Conservation (phyloP, 2,113 vertebrate genomes). For the Megaceryle torquata region DNA sequence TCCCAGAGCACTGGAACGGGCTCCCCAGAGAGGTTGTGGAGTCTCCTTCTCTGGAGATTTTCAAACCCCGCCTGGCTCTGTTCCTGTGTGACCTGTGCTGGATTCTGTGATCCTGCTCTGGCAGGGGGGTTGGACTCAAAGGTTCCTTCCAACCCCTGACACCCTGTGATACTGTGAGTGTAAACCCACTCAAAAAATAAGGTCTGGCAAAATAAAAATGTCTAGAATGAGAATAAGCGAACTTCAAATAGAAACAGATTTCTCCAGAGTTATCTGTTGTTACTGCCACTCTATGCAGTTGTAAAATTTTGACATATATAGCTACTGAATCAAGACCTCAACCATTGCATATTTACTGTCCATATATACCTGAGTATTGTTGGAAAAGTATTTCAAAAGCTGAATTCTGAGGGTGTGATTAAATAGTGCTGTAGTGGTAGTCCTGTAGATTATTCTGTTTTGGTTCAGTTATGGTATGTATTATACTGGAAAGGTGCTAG, state of each 20-base stretch:
- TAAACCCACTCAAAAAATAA: not conserved
- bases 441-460: not conserved
- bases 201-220: not conserved
- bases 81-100: too few species aligned
- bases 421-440: not conserved
- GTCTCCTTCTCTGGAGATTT: too few species aligned
- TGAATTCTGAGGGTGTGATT: not conserved
- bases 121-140: too few species aligned
- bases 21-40: too few species aligned
- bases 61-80: too few species aligned
- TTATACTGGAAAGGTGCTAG: not conserved
- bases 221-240: not conserved
- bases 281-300: not conserved
- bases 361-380: not conserved
- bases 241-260: conserved; percentile 26
- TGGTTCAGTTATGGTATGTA: not conserved
- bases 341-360: not conserved
- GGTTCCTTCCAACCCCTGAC: too few species aligned
- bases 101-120: too few species aligned
- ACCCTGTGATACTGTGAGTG: not conserved
- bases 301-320: not conserved
- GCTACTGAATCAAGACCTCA: not conserved
- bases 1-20: too few species aligned
- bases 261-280: not conserved
- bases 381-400: not conserved